These are phyloP conservation scores for Rhea americana DNA, from an alignment of 2,113 vertebrate species.

Conservation along the genomic window DNA sequence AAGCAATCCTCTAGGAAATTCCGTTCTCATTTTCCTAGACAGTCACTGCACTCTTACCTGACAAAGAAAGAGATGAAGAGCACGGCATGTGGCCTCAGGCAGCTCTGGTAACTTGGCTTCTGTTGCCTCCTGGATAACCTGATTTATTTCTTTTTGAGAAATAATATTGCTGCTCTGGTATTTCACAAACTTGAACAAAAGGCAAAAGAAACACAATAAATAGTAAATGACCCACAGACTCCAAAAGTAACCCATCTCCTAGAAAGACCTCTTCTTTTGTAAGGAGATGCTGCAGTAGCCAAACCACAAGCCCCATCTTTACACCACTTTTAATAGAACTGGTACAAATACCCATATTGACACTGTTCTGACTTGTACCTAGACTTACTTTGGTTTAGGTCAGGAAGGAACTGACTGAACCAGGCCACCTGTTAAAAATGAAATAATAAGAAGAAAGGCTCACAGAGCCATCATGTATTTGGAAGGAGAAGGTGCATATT, in stretches of 20 bases:
- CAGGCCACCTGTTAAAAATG: neutral
- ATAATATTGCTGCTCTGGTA: constrained; percentile 74
- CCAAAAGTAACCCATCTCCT: neutral
- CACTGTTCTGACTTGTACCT: neutral
- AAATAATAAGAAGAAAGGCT: neutral
- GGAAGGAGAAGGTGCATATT: neutral
- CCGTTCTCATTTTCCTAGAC: neutral
- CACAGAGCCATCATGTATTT: neutral
- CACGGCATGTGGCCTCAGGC: constrained; percentile 68
- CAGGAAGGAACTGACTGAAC: neutral
- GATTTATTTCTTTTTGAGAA: constrained; percentile 79
- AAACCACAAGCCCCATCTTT: constrained; percentile 19
- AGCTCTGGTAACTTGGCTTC: constrained; percentile 78
- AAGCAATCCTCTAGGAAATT: neutral
- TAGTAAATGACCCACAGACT: neutral
- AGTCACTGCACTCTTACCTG: constrained; percentile 78
- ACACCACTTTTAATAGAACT: neutral
- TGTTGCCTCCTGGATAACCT: constrained; percentile 78
- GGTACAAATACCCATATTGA: neutral
- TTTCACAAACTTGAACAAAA: constrained; percentile 80
- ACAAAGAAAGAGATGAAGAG: constrained; percentile 81
- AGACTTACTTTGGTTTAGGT: constrained; percentile 8
- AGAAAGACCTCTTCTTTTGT: neutral
- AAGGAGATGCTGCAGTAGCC: neutral
- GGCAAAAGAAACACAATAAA: constrained; percentile 14